Base-by-base conservation (phyloP, 1,140 invertebrate species). In the Tetranychus urticae region DNA sequence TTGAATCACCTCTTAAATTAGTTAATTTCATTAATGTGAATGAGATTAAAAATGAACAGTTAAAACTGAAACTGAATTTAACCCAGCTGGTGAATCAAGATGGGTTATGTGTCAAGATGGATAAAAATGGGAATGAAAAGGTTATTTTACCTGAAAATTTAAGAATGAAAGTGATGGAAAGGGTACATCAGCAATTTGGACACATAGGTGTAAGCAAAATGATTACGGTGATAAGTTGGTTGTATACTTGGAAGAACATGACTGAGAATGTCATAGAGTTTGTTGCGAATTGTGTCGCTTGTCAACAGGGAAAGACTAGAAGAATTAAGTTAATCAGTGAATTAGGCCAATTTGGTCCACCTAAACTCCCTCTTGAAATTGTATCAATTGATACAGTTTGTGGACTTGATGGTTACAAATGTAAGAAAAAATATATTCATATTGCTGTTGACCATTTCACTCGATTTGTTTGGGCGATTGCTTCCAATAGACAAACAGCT, bases 391-490 rank as follows among this genome's bases (percentile, higher is more conserved):
- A 59, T 59, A 59, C 58, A 33, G 33, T 48, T 14, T 12, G 58
- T 12, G 45, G 58, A 12, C 31, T 59, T 48, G 14, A 33, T 34
- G 45, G 45, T 14, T 59, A 59, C 33, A 59, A 59, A n/a, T 59
- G 45, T 14, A 47, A 37, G 8, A 47, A 59, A 59, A 6, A 48
- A 50, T 59, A 59, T 37, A 47, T 59, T 33, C 58, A 59, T 35
- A 50, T 59, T 47, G 58, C 58, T 59, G 42, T 59, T 34, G 58
- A 60, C 10, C n/a, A 59, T 35, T 59, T 59, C 31, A 59, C 60
- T 58, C 31, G 60, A 4, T 61, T 58, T 31, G 50, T 58, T 60
- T 61, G 60, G 60, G 50, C 36, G 4, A 46, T 61, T 33, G 13
- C 60, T 10, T 58, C 60, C 14, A 3, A 23, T 6, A 23, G 7